Percentiles rank a stretch among this genome's conserved stretches.
phyloP scores from a whole-genome alignment of 2,113 vertebrate species.

The Lagopus leucura region DNA sequence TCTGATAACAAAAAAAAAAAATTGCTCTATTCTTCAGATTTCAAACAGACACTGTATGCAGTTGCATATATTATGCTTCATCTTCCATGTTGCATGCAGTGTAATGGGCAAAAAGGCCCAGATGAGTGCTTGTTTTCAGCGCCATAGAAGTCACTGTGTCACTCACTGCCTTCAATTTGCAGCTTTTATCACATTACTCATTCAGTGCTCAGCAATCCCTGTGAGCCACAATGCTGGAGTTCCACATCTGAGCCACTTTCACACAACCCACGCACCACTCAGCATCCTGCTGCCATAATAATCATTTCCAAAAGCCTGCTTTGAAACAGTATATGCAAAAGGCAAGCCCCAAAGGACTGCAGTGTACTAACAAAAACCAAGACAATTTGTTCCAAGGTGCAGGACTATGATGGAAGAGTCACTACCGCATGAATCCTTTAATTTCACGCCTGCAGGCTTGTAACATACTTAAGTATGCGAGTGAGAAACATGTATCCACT shows the following conservation, averaged over 20 bases:
- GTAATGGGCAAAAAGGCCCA: neutral
- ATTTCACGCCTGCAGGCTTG: neutral
- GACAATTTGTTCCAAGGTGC: neutral
- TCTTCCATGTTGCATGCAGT: neutral
- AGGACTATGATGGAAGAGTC: neutral
- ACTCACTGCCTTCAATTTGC: neutral
- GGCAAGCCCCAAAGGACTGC: neutral
- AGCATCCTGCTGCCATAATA: constrained; percentile 39
- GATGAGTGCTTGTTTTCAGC: neutral
- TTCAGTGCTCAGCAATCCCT: neutral
- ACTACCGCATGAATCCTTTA: neutral
- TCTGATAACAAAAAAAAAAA: neutral
- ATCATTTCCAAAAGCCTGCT: constrained; percentile 33
- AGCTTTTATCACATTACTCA: constrained; percentile 3
- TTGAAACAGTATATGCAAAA: constrained; percentile 19
- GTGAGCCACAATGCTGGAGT: neutral
- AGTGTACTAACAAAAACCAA: neutral
- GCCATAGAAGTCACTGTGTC: neutral
- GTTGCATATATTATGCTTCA: neutral
- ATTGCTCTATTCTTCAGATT: neutral
- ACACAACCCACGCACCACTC: constrained; percentile 42
- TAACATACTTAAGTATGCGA: neutral
- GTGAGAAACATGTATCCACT: neutral
- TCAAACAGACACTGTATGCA: neutral
- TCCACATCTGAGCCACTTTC: constrained; percentile 41